Percentiles rank a stretch among this genome's conserved stretches.
phyloP scores from a whole-genome alignment of 2,113 vertebrate genomes.

The Macquaria ambigua region DNA sequence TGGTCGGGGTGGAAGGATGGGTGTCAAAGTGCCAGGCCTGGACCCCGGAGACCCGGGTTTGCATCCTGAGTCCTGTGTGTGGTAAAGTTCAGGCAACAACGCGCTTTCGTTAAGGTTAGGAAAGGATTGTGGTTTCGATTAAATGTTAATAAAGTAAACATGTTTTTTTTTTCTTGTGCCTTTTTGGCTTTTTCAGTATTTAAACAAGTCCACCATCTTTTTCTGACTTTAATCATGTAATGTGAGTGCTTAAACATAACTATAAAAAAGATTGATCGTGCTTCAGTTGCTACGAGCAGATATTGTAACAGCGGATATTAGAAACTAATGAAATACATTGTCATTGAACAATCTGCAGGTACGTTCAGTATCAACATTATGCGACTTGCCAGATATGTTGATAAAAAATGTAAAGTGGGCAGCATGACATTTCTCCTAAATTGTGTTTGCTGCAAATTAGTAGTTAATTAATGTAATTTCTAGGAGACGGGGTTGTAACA shows the following conservation, averaged over 20 bases:
- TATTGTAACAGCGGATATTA: background rate
- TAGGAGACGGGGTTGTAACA: too few relatives aligned
- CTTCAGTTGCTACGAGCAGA: background rate
- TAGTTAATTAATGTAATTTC: too few relatives aligned
- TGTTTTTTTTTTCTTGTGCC: background rate
- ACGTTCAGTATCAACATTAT: background rate
- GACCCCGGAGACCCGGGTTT: background rate
- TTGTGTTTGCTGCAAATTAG: background rate
- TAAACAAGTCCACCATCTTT: background rate
- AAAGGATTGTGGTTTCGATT: background rate
- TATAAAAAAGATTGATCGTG: background rate
- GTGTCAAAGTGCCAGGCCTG: background rate
- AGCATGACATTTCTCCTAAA: background rate
- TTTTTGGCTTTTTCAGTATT: background rate
- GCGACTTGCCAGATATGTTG: background rate
- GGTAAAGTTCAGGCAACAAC: background rate
- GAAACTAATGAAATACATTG: too few relatives aligned
- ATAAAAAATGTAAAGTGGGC: background rate
- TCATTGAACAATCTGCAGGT: background rate
- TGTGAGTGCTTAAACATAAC: background rate
- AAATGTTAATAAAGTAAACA: background rate
- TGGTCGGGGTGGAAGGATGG: background rate
- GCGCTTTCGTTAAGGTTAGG: background rate
- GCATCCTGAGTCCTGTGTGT: background rate
- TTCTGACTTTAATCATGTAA: background rate